Percentiles rank a stretch among this genome's conserved stretches.
Conservation (phyloP, 2,113 vertebrate species). For the Cynopterus brachyotis region DNA sequence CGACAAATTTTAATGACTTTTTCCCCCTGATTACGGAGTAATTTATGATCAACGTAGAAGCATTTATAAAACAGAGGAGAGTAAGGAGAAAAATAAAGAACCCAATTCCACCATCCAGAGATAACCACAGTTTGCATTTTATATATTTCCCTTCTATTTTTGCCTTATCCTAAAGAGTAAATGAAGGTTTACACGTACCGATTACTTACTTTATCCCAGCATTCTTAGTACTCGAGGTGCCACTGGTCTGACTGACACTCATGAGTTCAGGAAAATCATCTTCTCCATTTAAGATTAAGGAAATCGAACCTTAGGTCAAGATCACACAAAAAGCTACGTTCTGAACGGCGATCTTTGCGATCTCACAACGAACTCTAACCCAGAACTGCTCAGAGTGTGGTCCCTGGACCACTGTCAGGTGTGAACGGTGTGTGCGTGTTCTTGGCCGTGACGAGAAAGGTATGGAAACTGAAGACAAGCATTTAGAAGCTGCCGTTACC, state of each 20-base stretch:
- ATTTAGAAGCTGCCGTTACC: background rate
- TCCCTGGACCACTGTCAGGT: background rate
- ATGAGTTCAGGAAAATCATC: background rate
- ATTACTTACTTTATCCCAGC: background rate
- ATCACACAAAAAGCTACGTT: background rate
- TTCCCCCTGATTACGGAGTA: constrained; percentile 50
- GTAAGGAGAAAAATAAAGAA: constrained; percentile 26
- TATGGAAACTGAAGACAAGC: background rate
- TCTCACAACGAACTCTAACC: background rate
- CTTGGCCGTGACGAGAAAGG: background rate
- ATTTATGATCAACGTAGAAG: constrained; percentile 59
- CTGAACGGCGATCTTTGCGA: background rate
- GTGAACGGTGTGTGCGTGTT: background rate
- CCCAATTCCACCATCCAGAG: background rate
- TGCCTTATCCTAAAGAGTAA: background rate
- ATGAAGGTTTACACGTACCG: background rate
- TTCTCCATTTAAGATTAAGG: background rate
- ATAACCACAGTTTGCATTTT: background rate
- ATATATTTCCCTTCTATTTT: background rate
- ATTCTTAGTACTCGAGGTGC: background rate
- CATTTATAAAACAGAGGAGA: background rate
- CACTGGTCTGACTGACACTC: background rate
- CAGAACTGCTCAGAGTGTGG: background rate
- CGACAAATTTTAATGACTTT: constrained; percentile 59
- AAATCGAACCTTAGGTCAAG: background rate